Evolutionary conservation across 92 coral and sea anemone genomes (phyloP), one percentile per base, ranked within the genome.

Genomic region (Chrysogorgia sp.): DNA sequence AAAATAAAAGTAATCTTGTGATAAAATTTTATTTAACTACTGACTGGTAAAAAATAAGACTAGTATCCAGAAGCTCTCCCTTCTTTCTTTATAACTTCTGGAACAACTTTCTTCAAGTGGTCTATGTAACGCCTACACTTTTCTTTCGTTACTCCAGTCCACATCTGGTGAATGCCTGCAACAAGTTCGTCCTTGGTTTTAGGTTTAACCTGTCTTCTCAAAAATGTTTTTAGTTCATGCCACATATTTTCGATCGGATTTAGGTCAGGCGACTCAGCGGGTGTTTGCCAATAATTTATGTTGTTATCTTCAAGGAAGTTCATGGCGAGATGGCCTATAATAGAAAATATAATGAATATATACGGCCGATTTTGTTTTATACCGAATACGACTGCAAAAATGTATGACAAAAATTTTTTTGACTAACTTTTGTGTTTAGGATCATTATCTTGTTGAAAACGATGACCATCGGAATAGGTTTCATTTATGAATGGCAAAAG

Each of bases 381-480:
- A 37, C 43, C n/a, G n/a, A n/a, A n/a, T n/a, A n/a, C n/a, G 43
- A 47, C 2, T 47, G 7, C 14, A 47, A 47, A 15, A 47, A 6
- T 6, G 2, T 15, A 47, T 47, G n/a, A 47, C 53, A 7, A 47
- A 6, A 47, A 47, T 7, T 15, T 47, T 7, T 47, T 7, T 47
- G 53, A 29, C 63, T 74, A 10, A 55, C 65, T 74, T 74, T 74
- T 34, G 56, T 69, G 76, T 69, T 69, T 34, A 19, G 76, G 76
- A 41, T 74, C 79, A 28, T 74, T 74, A 24, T 76, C 82, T 40
- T 76, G 82, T 40, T 76, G 82, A 40, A 76, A 76, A 24, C 69
- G 82, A 40, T 76, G 74, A 40, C 71, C 71, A 76, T 76, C 82
- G n/a, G 82, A 74, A 60, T 21, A 76, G 26, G 31, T 66, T 60